Conservation (phyloP, 2,888 invertebrate species). For the Ochropleura plecta region DNA sequence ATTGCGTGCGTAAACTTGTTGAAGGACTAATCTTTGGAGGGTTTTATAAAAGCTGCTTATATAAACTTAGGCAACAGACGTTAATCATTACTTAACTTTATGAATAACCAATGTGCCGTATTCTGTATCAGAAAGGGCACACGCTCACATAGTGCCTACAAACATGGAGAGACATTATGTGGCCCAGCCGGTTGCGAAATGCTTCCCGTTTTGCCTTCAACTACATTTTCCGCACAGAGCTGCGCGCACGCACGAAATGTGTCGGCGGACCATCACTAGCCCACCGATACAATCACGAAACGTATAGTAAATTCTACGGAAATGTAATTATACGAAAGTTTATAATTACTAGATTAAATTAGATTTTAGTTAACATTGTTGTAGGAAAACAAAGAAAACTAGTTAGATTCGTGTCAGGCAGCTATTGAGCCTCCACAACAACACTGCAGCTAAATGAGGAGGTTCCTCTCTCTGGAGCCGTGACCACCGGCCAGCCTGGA, state of each 20-base stretch:
- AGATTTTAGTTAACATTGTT: constrained; percentile 31
- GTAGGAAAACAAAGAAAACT: constrained; percentile 34
- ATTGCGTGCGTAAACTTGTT: constrained; percentile 3
- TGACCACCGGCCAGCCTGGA: no score
- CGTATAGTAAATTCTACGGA: constrained; percentile 44
- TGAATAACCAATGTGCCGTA: constrained; percentile 7
- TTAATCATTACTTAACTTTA: neutral
- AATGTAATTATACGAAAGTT: constrained; percentile 47
- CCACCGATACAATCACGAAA: constrained; percentile 32
- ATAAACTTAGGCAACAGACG: neutral
- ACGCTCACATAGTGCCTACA: constrained; percentile 36
- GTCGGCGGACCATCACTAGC: constrained; percentile 39
- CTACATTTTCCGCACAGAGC: constrained; percentile 64
- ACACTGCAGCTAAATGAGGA: neutral
- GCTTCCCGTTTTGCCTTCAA: constrained; percentile 76
- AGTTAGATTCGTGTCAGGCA: constrained; percentile 15
- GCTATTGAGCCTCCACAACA: neutral
- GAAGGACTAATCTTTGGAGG: neutral
- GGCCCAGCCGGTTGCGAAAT: constrained; percentile 77
- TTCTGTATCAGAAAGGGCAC: constrained; percentile 27
- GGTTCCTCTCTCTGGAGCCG: no score
- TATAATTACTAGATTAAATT: constrained; percentile 45
- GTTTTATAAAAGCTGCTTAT: neutral
- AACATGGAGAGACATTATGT: constrained; percentile 68
- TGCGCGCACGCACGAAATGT: constrained; percentile 50